Evolutionary conservation across 2,797 vertebrate species (phyloP), one percentile per base, ranked within the genome.

Genomic region (Rhinophrynus dorsalis): DNA sequence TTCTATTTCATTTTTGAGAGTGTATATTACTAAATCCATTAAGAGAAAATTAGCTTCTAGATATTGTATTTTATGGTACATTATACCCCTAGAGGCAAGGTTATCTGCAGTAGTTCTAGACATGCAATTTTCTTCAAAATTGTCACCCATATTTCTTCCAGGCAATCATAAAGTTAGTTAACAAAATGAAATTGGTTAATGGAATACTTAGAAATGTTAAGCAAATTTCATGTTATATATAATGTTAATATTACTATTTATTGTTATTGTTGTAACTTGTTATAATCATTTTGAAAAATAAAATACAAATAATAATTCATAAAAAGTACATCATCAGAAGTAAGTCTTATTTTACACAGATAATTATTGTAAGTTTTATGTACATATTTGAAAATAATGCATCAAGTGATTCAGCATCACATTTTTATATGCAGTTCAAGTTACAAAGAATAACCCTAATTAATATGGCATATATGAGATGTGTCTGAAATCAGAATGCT

Each of bases 1-100:
- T 73, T 59, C 33, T 59, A 18, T 58, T 73, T 52, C 33, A 65
- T 63, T 71, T 51, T 71, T 50, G 44, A 52, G 15, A 59, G 52
- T 67, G 21, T 66, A 60, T 60, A 73, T 73, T 73, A 73, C 62
- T 73, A 67, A 73, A 73, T 67, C 70, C 70, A 73, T 73, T 73
- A 73, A 73, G 37, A 13, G 62, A 45, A 67, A 73, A 73, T 73
- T 73, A 73, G 70, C 70, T 66, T 73, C 58, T 60, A 60, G 62
- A 73, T 66, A 66, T 66, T 73, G 62, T 73, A 60, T 73, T 73
- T 73, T 73, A 67, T 73, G 67, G 70, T 66, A 33, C 55, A 73
- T 67, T 66, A 67, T 54, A 62, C 67, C 62, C 60, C 70, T 30
- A 38, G 47, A 60, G 70, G 55, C 33, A 73, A 60, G 37, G 57